phyloP scores from a whole-genome alignment of 2,113 vertebrate genomes.

The Salvelinus sp. region DNA sequence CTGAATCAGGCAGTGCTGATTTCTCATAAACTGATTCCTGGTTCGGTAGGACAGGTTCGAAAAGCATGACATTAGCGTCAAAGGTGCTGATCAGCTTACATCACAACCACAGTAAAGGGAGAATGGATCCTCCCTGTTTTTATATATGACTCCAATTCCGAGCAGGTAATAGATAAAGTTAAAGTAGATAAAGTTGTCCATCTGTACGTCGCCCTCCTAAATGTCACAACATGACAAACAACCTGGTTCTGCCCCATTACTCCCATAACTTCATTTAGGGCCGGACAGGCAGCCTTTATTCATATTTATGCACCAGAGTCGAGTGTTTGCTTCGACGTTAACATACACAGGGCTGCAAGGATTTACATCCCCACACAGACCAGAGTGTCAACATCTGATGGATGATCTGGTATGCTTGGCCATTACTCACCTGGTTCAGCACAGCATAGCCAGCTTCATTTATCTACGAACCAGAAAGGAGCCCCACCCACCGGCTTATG shows the following conservation, averaged over 20 bases:
- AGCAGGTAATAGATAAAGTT: constrained; percentile 49
- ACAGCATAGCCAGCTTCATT: background rate
- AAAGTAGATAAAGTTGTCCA: constrained; percentile 55
- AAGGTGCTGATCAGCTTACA: background rate
- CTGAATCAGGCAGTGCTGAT: background rate
- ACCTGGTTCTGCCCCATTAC: constrained; percentile 52
- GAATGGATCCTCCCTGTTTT: constrained; percentile 34
- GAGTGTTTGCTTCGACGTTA: constrained; percentile 45
- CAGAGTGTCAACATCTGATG: constrained; percentile 19
- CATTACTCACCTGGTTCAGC: constrained; percentile 12
- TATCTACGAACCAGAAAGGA: background rate
- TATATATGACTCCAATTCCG: constrained; percentile 39
- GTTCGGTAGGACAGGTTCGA: background rate
- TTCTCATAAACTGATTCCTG: background rate
- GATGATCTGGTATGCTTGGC: constrained; percentile 4
- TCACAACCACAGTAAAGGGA: background rate
- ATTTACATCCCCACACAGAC: constrained; percentile 15
- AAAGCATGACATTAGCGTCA: background rate
- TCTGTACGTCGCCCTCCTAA: constrained; percentile 41
- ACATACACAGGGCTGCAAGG: constrained; percentile 31
- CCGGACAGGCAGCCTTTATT: constrained; percentile 60
- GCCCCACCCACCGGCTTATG: background rate
- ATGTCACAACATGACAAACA: constrained; percentile 61
- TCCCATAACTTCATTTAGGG: constrained; percentile 61
- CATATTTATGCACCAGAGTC: constrained; percentile 54